Evolutionary conservation across 2,113 vertebrate genomes (phyloP).

Genomic region (Phaethon lepturus): DNA sequence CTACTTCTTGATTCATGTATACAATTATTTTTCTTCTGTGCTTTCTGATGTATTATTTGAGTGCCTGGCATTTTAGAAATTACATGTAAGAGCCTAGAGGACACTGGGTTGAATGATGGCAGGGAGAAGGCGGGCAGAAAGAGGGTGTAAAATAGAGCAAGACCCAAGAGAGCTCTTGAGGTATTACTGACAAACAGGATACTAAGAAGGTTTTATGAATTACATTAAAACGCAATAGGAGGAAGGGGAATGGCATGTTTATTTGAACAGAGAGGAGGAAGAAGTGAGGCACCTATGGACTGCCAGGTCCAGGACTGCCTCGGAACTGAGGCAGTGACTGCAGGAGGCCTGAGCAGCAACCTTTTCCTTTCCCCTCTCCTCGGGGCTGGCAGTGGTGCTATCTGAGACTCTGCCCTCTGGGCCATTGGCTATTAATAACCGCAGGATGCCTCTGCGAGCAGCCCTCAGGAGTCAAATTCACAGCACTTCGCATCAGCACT

Average conservation of each 20-base stretch:
- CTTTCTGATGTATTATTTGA: neutral
- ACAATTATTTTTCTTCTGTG: neutral
- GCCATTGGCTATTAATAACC: slow-evolving; percentile 86
- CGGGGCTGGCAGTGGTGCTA: slow-evolving; percentile 51
- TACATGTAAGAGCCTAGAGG: neutral
- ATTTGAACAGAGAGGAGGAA: neutral
- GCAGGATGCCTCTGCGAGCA: slow-evolving; percentile 87
- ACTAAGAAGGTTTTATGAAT: neutral
- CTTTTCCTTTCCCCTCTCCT: slow-evolving; percentile 60
- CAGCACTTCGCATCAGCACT: slow-evolving; percentile 84
- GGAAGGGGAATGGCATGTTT: neutral
- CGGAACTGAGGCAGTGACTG: neutral
- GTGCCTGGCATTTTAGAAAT: neutral
- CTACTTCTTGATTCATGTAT: neutral
- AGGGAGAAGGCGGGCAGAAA: neutral
- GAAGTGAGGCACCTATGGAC: neutral
- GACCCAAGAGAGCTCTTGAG: neutral
- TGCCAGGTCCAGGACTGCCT: neutral
- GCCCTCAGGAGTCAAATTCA: slow-evolving; percentile 86
- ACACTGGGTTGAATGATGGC: neutral
- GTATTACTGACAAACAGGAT: neutral
- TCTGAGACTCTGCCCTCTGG: slow-evolving; percentile 69
- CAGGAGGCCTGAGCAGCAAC: neutral
- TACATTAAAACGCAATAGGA: neutral
- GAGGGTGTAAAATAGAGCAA: neutral